Percentiles rank a stretch among this genome's conserved stretches.
phyloP scores from a whole-genome alignment of 2,888 invertebrate genomes.

The Arenicola marina region DNA sequence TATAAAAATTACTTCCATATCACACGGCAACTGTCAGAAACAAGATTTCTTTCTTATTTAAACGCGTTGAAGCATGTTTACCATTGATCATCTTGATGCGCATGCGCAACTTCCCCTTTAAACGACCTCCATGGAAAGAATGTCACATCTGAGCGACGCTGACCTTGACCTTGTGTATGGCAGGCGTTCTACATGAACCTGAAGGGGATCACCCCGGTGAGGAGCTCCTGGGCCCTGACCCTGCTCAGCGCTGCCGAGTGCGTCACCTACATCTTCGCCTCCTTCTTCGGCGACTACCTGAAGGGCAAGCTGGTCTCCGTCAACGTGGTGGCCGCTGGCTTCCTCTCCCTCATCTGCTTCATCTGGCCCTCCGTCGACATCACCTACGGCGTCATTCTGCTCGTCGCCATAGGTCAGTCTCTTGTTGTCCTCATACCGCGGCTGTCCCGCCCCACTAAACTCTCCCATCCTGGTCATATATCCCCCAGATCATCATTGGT shows the following conservation, averaged over 20 bases:
- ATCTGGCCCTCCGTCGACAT: constrained; percentile 42
- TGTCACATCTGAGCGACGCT: no score
- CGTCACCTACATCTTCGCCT: constrained; percentile 39
- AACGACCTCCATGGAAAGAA: no score
- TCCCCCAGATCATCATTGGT: no score
- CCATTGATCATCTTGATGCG: no score
- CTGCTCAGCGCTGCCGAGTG: constrained; percentile 42
- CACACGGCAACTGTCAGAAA: no score
- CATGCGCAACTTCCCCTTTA: no score
- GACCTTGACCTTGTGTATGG: no score
- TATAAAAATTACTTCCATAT: no score
- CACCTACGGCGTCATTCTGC: constrained; percentile 34
- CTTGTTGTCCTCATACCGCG: not conserved
- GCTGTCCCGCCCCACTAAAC: not conserved
- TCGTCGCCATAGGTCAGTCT: constrained; percentile 33
- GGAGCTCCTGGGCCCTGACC: constrained; percentile 37
- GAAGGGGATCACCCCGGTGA: constrained; percentile 30
- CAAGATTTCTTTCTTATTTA: no score
- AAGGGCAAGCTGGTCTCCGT: constrained; percentile 39
- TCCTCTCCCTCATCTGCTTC: constrained; percentile 38
- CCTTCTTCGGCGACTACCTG: constrained; percentile 41
- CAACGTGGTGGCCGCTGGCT: constrained; percentile 35
- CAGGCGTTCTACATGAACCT: constrained; percentile 45
- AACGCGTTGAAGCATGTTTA: no score
- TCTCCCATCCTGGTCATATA: not conserved